These are phyloP conservation scores for Dynastes maya DNA, from an alignment of 2,888 invertebrate species.

Conservation along the genomic window DNA sequence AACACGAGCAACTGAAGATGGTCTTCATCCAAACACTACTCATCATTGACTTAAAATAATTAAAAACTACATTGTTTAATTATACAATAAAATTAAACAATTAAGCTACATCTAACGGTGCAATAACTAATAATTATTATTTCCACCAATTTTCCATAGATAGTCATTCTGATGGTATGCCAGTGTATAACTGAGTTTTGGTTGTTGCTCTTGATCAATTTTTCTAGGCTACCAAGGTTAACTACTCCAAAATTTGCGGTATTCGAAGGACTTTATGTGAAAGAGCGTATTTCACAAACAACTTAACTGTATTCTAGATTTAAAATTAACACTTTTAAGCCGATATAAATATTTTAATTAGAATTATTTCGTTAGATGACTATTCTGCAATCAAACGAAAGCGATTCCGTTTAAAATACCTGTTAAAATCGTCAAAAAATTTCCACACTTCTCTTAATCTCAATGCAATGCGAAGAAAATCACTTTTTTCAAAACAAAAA, in stretches of 20 bases:
- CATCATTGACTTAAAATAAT: no score
- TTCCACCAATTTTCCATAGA: conserved; percentile 56
- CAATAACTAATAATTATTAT: conserved; percentile 52
- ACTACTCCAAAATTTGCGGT: conserved; percentile 31
- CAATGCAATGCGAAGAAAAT: no score
- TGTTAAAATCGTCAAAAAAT: no score
- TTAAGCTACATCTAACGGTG: background rate
- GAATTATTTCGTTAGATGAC: background rate
- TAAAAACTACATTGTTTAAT: background rate
- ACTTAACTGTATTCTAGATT: background rate
- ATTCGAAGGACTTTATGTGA: background rate
- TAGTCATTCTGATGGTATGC: conserved; percentile 51
- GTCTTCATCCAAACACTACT: no score
- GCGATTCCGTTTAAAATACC: no score
- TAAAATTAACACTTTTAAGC: background rate
- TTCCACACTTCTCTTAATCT: no score
- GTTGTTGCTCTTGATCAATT: conserved; percentile 13
- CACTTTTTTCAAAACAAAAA: no score
- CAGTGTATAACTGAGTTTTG: background rate
- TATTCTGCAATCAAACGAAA: no score
- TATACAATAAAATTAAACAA: background rate
- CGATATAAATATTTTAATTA: conserved; percentile 5
- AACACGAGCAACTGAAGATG: background rate
- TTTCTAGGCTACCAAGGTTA: conserved; percentile 42
- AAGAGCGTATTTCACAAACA: background rate